Evolutionary conservation across 2,888 invertebrate species (phyloP).

Genomic region (Thera obeliscata): DNA sequence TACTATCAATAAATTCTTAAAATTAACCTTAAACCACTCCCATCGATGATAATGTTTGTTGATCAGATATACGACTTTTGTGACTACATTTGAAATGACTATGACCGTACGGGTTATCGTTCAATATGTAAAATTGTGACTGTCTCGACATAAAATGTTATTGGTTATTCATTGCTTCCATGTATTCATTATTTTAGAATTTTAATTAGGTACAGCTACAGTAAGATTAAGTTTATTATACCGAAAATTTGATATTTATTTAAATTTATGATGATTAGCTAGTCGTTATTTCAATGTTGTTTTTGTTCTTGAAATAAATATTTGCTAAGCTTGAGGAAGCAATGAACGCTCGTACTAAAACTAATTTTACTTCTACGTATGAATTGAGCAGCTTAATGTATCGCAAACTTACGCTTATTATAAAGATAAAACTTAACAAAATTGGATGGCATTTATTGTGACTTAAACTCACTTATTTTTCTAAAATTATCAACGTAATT

Average conservation of each 20-base stretch:
- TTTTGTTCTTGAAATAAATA: conserved; percentile 39
- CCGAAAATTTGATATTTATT: conserved; percentile 36
- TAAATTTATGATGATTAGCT: conserved; percentile 42
- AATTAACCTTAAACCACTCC: conserved; percentile 78
- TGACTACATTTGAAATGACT: conserved; percentile 77
- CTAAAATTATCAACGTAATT: conserved; percentile 72
- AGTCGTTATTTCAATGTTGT: conserved; percentile 39
- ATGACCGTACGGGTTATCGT: conserved; percentile 59
- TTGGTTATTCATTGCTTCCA: conserved; percentile 65
- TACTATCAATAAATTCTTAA: conserved; percentile 69
- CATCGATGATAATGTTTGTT: conserved; percentile 73
- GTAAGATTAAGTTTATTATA: conserved; percentile 26
- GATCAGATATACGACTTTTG: conserved; percentile 70
- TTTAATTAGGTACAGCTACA: conserved; percentile 30
- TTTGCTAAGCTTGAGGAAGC: conserved; percentile 50
- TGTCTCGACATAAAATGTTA: conserved; percentile 66
- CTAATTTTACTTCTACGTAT: conserved; percentile 77
- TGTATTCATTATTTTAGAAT: conserved; percentile 45
- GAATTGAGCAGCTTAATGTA: conserved; percentile 81
- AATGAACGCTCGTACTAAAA: conserved; percentile 59
- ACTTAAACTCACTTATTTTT: conserved; percentile 81
- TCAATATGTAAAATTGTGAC: conserved; percentile 66
- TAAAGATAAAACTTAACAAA: conserved; percentile 77
- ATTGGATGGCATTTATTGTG: conserved; percentile 85
- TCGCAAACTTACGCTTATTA: conserved; percentile 75